Base-by-base conservation (phyloP, 2,797 vertebrate genomes). In the Echiichthys vipera region DNA sequence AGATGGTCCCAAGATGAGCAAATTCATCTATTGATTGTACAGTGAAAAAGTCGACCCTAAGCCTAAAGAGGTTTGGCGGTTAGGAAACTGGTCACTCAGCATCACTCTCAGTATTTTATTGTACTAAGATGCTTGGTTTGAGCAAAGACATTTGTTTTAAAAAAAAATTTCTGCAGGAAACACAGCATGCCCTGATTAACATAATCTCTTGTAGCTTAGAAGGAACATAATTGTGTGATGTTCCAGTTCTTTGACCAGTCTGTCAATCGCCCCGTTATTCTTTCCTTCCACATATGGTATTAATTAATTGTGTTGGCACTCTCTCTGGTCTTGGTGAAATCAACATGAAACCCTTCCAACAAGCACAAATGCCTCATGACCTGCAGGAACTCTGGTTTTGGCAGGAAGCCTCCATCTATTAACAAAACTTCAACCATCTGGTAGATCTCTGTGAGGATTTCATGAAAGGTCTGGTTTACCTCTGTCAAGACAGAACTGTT, bases 181-280 rank as follows among this genome's bases (percentile, higher is more conserved):
- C 43, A 39, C 65, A 27, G 17, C 58, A 36, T 37, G 46, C 74
- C 67, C 27, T 61, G 53, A 65, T 55, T 37, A 72, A 54, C 30
- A 70, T 30, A 71, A 29, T 51, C 13, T 43, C 51, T 65, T 90
- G 67, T 91, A 93, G 65, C 94, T 95, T 65, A 94, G 65, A 40
- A 96, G 90, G 47, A 94, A 81, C 88, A 95, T 90, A 75, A 95
- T 56, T 7, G 91, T 93, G 18, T 87, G 66, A 17, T 87, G 76
- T 76, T 94, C 84, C 57, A 96, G 87, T 25, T 81, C 87, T 78
- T 85, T 88, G 59, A 95, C 8, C 13, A 95, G 83, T 39, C 94
- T 79, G 7, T 77, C 78, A 68, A 95, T 94, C 84, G 91, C 95
- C 37, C 92, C 92, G 1, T 92, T 86, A 0, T 95, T 96, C 91